Evolutionary conservation across 2,113 vertebrate genomes (phyloP).

Genomic region (Ailuropoda melanoleuca): DNA sequence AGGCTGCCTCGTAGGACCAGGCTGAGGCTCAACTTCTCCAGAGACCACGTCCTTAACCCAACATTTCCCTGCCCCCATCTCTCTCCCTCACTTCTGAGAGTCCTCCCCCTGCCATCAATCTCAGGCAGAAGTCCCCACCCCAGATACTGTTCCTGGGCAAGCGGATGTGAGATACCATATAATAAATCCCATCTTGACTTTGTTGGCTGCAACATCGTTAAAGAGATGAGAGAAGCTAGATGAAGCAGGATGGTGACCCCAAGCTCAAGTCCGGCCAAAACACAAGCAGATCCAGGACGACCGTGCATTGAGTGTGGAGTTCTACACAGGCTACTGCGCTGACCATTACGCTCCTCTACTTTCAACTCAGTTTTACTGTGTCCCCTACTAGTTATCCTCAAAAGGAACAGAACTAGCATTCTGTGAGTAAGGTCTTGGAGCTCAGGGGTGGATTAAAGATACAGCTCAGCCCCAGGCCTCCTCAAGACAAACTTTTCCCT

Average conservation of each 20-base stretch:
- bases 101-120: background rate
- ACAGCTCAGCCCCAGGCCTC: background rate
- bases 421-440: background rate
- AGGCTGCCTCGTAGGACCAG: background rate
- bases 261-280: background rate
- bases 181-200: background rate
- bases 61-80: background rate
- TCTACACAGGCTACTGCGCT: background rate
- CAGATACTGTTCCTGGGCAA: background rate
- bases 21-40: background rate
- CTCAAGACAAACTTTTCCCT: background rate
- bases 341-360: background rate
- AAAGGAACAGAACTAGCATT: background rate
- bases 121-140: background rate
- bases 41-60: background rate
- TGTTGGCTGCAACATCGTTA: background rate
- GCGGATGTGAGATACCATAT: background rate
- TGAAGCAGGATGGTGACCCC: background rate
- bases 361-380: background rate
- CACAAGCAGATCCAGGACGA: background rate
- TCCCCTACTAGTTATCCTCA: background rate
- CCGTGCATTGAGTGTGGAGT: fast-evolving
- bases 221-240: background rate
- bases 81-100: background rate
- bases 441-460: background rate